Percentiles rank a stretch among this genome's conserved stretches.
phyloP scores from a whole-genome alignment of 2,113 vertebrate genomes.

The Elanus axillaris region DNA sequence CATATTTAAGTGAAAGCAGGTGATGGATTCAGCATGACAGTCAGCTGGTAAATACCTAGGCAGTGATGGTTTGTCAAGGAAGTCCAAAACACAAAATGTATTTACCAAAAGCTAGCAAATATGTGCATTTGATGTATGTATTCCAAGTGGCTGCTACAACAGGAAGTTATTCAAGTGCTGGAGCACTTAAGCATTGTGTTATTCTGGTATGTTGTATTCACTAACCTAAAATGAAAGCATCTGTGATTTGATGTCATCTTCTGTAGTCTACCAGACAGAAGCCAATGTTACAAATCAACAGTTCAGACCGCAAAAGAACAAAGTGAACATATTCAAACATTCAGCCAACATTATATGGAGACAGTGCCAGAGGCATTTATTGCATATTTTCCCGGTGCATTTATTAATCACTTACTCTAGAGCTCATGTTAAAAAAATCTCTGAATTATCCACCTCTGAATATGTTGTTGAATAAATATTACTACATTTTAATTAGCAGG shows the following conservation, averaged over 20 bases:
- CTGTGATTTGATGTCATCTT: background rate
- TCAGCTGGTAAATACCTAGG: background rate
- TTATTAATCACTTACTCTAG: constrained; percentile 18
- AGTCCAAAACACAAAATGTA: background rate
- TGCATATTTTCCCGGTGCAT: background rate
- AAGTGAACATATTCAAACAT: background rate
- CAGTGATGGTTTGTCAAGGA: background rate
- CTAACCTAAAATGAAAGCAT: background rate
- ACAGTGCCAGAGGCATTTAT: background rate
- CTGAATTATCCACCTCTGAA: background rate
- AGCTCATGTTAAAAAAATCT: background rate
- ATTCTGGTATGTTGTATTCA: background rate
- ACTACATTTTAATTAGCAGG: background rate
- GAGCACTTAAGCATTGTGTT: background rate
- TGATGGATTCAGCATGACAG: background rate
- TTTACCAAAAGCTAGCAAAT: background rate
- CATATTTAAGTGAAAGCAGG: background rate
- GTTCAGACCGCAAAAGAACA: background rate
- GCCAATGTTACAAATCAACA: background rate
- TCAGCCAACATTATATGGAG: background rate
- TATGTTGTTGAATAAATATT: background rate
- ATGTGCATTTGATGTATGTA: background rate
- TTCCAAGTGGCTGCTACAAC: background rate
- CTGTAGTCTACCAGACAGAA: background rate
- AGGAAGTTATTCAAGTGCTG: background rate